Percentiles rank a stretch among this genome's conserved stretches.
phyloP scores from a whole-genome alignment of 2,888 invertebrate genomes.

The Pseudolycoriella hygida region DNA sequence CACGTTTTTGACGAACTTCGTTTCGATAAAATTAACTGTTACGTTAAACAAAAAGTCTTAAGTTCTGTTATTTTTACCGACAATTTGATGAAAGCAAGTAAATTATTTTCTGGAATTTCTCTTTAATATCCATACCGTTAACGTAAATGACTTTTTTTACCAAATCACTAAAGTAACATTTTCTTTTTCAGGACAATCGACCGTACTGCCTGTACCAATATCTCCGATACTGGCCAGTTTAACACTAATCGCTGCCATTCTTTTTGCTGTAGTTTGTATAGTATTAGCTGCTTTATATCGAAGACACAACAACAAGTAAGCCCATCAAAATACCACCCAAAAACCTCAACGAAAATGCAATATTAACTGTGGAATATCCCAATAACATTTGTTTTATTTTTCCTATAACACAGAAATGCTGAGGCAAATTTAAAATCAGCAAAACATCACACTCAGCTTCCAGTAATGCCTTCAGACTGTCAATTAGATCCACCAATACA shows the following conservation, averaged over 20 bases:
- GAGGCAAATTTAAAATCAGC: slow-evolving; percentile 28
- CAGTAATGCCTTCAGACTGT: slow-evolving; percentile 27
- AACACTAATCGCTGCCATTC: slow-evolving; percentile 55
- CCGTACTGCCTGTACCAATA: slow-evolving; percentile 42
- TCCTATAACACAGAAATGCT: slow-evolving; percentile 17
- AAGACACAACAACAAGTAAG: slow-evolving; percentile 36
- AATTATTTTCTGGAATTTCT: no score
- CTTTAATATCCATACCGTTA: no score
- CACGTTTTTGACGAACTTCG: no score
- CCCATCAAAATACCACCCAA: slow-evolving; percentile 1
- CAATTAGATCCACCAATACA: slow-evolving; percentile 28
- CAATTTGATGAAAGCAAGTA: no score
- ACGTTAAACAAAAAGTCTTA: no score
- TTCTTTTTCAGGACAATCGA: slow-evolving; percentile 36
- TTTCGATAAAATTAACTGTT: no score
- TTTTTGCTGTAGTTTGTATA: slow-evolving; percentile 59
- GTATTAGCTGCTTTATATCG: slow-evolving; percentile 57
- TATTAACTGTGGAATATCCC: no score
- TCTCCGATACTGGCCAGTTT: slow-evolving; percentile 62
- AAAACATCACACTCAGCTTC: slow-evolving; percentile 30
- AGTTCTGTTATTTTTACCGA: no score
- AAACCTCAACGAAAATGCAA: no score
- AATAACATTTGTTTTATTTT: no score
- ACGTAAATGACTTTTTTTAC: no score
- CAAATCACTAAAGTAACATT: no score